Evolutionary conservation across 1,140 invertebrate species (phyloP).

Genomic region (Solen grandis): DNA sequence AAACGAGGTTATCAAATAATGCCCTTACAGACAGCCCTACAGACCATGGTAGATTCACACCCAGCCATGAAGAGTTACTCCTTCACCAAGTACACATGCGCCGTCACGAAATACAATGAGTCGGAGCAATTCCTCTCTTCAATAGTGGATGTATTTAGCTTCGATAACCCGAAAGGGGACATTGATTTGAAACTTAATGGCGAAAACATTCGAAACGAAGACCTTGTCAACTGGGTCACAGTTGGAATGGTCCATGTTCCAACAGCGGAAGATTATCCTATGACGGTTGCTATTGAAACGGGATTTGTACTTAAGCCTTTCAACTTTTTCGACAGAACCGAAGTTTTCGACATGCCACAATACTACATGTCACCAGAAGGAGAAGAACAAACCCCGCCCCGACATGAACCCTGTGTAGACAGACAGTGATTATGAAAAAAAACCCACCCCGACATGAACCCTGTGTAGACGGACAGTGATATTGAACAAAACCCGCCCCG

Average conservation of each 20-base stretch:
- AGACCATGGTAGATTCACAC: constrained; percentile 10
- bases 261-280: constrained; percentile 52
- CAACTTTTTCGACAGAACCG: constrained; percentile 57
- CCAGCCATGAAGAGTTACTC: constrained; percentile 37
- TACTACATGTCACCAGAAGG: neutral
- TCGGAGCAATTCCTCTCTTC: constrained; percentile 20
- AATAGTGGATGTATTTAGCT: constrained; percentile 25
- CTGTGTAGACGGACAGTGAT: too few species aligned
- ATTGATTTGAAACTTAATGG: neutral
- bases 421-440: too few species aligned
- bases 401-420: too few species aligned
- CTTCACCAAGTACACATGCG: constrained; percentile 26
- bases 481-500: too few species aligned
- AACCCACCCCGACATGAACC: too few species aligned
- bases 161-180: constrained; percentile 32
- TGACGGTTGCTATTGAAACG: constrained; percentile 31
- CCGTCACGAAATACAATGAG: constrained; percentile 47
- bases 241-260: constrained; percentile 53
- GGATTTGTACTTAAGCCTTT: constrained; percentile 57
- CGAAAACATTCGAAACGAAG: constrained; percentile 12
- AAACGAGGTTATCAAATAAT: constrained; percentile 32
- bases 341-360: constrained; percentile 18
- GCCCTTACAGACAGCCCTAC: constrained; percentile 10
- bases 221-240: constrained; percentile 51
- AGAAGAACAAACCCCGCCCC: neutral